A percentile compares a stretch with the other conserved stretches of the same genome.
Evolutionary conservation across 2,797 vertebrate species (phyloP).

Genomic region (Falco concolor): DNA sequence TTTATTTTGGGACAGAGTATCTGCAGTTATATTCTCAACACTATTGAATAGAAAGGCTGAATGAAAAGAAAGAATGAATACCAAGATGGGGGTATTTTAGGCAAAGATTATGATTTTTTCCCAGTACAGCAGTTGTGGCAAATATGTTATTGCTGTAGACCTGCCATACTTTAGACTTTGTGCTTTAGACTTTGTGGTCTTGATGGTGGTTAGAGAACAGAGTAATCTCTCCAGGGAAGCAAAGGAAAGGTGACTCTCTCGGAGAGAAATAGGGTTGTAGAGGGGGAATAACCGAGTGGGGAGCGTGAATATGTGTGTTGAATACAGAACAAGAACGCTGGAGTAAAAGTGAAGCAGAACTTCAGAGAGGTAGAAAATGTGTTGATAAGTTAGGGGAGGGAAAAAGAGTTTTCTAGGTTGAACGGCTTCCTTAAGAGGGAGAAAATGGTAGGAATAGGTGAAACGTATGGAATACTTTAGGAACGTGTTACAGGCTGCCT

Average conservation of each 20-base stretch:
- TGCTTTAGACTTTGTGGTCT: not conserved
- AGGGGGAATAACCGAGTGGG: not conserved
- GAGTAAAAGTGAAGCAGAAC: not conserved
- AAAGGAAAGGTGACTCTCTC: not conserved
- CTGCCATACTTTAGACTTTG: not conserved
- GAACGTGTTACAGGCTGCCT: not conserved
- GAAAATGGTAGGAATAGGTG: not conserved
- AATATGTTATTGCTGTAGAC: not conserved
- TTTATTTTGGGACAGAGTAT: not conserved
- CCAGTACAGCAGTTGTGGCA: not conserved
- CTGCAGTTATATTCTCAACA: not conserved
- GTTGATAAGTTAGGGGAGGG: not conserved
- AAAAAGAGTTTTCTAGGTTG: not conserved
- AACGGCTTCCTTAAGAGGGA: not conserved
- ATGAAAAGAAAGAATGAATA: no score
- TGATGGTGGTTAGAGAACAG: not conserved
- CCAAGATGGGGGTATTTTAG: not conserved
- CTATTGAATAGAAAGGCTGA: not conserved
- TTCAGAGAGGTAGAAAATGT: not conserved
- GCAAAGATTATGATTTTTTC: not conserved
- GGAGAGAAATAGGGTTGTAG: not conserved
- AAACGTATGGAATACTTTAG: fast-evolving
- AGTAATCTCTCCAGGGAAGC: not conserved
- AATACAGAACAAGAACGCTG: not conserved
- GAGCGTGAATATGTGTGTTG: not conserved